Evolutionary conservation across 1,140 invertebrate species (phyloP).

Genomic region (Aphaenogaster floridana): DNA sequence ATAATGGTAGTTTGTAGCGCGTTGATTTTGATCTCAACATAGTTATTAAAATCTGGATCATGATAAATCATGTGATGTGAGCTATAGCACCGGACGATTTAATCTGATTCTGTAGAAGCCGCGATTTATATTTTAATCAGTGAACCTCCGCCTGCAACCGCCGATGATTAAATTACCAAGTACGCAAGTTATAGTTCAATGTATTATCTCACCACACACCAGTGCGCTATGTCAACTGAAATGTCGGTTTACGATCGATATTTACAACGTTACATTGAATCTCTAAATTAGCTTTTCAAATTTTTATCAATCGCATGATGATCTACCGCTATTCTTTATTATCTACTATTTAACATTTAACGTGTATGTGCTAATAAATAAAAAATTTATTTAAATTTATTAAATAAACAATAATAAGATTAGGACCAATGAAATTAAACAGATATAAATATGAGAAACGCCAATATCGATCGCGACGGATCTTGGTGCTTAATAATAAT

Average conservation of each 20-base stretch:
- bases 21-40: constrained; percentile 28
- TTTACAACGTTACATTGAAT: not conserved
- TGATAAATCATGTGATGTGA: constrained; percentile 48
- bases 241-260: not conserved
- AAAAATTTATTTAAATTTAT: not conserved
- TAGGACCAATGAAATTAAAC: too few species aligned
- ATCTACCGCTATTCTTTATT: not conserved
- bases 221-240: constrained; percentile 55
- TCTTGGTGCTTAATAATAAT: too few species aligned
- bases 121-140: constrained; percentile 81
- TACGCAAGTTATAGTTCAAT: constrained; percentile 62
- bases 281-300: not conserved
- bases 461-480: too few species aligned
- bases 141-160: constrained; percentile 51
- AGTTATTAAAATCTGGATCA: constrained; percentile 60
- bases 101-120: constrained; percentile 71
- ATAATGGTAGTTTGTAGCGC: constrained; percentile 17
- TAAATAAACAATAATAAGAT: not conserved
- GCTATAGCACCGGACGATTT: constrained; percentile 60
- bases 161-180: constrained; percentile 70
- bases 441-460: too few species aligned
- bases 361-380: too few species aligned
- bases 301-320: not conserved
- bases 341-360: not conserved
- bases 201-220: constrained; percentile 46